A percentile compares a stretch with the other conserved stretches of the same genome.
These are phyloP conservation scores for Cydia amplana DNA, from an alignment of 1,140 invertebrate genomes.

Conservation along the genomic window DNA sequence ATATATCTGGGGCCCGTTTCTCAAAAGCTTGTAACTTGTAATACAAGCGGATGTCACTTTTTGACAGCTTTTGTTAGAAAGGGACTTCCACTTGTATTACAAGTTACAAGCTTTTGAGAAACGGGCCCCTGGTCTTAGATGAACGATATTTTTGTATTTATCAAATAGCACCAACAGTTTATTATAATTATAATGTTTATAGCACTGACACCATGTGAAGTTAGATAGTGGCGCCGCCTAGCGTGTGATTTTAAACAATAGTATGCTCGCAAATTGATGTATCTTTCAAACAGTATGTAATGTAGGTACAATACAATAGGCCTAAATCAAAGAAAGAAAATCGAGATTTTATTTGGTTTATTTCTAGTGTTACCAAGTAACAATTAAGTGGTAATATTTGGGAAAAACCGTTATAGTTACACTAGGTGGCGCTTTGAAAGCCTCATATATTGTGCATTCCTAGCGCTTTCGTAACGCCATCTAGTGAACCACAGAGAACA, in stretches of 20 bases:
- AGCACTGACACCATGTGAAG: conserved; percentile 2
- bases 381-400: no score
- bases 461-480: neutral
- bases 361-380: no score
- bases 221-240: conserved; percentile 2
- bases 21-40: no score
- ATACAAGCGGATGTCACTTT: no score
- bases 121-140: no score
- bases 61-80: no score
- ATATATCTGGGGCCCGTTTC: no score
- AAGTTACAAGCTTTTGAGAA: no score
- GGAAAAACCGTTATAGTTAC: no score
- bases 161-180: neutral
- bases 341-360: no score
- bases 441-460: neutral
- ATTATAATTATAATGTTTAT: neutral
- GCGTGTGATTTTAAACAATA: conserved; percentile 4
- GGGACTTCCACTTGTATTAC: no score
- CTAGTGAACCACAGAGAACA: no score
- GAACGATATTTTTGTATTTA: conserved; percentile 17
- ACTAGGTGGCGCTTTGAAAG: neutral
- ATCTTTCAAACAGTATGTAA: neutral
- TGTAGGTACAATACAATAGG: neutral
- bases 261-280: neutral
- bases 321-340: neutral